These are phyloP conservation scores for Erythrolamprus reginae DNA, from an alignment of 2,113 vertebrate species.

Conservation along the genomic window DNA sequence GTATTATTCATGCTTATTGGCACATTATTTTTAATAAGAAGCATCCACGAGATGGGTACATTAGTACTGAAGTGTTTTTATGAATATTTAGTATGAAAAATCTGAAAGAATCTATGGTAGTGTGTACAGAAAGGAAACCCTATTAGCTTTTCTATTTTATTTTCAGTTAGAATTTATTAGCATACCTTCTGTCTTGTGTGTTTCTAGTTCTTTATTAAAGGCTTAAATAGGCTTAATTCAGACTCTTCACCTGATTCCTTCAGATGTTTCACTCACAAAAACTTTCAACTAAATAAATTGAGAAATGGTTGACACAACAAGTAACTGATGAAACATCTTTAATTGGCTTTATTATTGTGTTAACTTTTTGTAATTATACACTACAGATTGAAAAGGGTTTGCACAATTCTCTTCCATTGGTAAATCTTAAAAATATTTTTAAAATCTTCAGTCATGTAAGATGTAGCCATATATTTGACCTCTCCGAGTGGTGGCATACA, in stretches of 20 bases:
- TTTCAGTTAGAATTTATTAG: neutral
- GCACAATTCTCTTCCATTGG: no score
- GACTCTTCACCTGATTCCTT: neutral
- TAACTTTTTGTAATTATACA: neutral
- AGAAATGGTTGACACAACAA: neutral
- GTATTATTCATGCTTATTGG: neutral
- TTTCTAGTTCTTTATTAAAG: neutral
- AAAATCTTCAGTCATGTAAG: neutral
- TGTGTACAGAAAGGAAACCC: neutral
- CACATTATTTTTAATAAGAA: fast-evolving
- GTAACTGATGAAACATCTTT: neutral
- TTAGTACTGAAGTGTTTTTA: neutral
- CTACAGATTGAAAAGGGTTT: neutral
- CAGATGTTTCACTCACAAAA: neutral
- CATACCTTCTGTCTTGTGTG: neutral
- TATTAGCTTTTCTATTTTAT: neutral
- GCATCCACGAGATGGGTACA: neutral
- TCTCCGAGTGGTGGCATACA: no score
- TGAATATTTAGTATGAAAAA: neutral
- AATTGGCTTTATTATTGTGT: neutral
- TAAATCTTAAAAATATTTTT: neutral
- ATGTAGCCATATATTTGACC: neutral
- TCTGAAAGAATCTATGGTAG: neutral
- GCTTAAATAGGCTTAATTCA: neutral
- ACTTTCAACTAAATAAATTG: neutral